Evolutionary conservation across 2,888 invertebrate species (phyloP), one percentile per base, ranked within the genome.

Genomic region (Euplexia lucipara): DNA sequence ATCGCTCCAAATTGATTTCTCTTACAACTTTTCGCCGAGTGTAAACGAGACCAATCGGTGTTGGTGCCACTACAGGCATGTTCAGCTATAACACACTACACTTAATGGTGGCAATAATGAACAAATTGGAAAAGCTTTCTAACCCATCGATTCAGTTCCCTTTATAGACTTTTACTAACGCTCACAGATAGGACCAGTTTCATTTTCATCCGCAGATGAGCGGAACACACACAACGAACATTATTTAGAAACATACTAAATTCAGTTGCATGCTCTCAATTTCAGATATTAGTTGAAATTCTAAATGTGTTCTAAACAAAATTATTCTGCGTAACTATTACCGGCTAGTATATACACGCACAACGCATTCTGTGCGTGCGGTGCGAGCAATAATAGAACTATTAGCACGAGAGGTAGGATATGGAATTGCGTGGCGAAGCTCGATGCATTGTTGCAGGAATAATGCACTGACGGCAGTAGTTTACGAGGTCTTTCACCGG

Each of bases 401-500:
- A 86, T 89, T 82, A 69, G 42, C 72, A 63, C 73, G 68, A 70
- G 79, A 63, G 68, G 85, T 92, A 93, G 86, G 86, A 82, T 74
- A 74, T 86, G 91, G 82, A 89, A 88, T 93, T 81, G 91, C 76
- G 79, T 87, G 86, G 76, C 64, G 76, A 68, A 80, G 78, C 76
- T 76, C 74, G 77, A 83, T 86, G 89, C 89, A 92, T 91, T 91
- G 91, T 93, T 91, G 91, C 89, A 88, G 92, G 92, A 93, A 94
- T 93, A 93, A 92, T 93, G 92, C 92, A 91, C 90, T 88, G 86
- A 85, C 86, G 88, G 90, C 84, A 91, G 89, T 91, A 91, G 92
- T 95, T 95, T 94, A 95, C 89, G 95, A 94, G 95, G 95, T 95
- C 94, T 94, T 95, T 95, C 95, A 95, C 95, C 95, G 92, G 79